These are phyloP conservation scores for Sardinella longiceps DNA, from an alignment of 2,797 vertebrate genomes.

Conservation along the genomic window DNA sequence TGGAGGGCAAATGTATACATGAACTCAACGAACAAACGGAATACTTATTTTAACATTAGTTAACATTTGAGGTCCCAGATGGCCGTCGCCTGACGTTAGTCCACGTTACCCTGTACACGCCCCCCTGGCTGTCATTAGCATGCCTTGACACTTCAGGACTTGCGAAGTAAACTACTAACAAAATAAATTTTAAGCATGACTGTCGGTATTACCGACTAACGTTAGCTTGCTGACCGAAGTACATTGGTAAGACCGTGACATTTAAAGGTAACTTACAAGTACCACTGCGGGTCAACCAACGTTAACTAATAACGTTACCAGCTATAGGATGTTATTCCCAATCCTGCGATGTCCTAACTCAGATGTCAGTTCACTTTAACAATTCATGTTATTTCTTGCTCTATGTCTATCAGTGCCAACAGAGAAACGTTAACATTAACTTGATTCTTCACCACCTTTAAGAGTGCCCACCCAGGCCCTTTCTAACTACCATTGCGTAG, in stretches of 20 bases:
- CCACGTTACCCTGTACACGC: too few relatives aligned
- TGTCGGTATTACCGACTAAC: too few relatives aligned
- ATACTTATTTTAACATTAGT: too few relatives aligned
- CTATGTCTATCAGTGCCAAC: not conserved
- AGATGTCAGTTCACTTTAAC: not conserved
- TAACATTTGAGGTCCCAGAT: too few relatives aligned
- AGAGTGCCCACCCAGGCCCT: not conserved
- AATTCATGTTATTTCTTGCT: not conserved
- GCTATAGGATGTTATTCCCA: not conserved
- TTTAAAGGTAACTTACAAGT: not conserved
- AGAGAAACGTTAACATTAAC: not conserved
- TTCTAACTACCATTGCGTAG: slow-evolving; percentile 8
- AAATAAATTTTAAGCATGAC: too few relatives aligned
- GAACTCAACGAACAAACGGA: too few relatives aligned
- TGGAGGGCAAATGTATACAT: too few relatives aligned
- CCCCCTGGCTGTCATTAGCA: not conserved
- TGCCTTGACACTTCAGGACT: not conserved
- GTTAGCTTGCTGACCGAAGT: too few relatives aligned
- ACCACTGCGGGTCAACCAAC: not conserved
- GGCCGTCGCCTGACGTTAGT: too few relatives aligned
- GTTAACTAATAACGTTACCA: not conserved
- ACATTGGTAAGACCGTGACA: too few relatives aligned
- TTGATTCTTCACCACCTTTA: not conserved
- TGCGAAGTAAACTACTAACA: too few relatives aligned
- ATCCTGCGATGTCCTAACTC: not conserved